Conservation (phyloP, 1,140 invertebrate species). For the Belonocnema kinseyi region DNA sequence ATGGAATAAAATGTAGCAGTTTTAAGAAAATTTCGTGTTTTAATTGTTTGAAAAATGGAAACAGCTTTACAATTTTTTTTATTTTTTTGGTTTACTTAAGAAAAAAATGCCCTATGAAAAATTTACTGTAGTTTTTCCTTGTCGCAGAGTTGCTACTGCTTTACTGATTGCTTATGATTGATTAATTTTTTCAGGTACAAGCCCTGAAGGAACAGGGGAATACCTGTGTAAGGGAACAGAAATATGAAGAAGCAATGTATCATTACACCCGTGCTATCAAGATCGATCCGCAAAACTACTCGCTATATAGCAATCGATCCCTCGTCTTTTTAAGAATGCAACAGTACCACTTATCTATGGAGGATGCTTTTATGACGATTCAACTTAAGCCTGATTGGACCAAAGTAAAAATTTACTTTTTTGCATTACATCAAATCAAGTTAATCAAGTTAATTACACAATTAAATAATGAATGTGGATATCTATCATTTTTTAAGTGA, state of each 20-base stretch:
- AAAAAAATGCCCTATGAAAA: too few relatives aligned
- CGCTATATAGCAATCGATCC: conserved; percentile 87
- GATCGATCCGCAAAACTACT: conserved; percentile 82
- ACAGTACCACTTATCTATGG: conserved; percentile 85
- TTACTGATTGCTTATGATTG: background rate
- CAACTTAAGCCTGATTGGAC: conserved; percentile 86
- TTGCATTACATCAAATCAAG: background rate
- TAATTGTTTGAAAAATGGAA: too few relatives aligned
- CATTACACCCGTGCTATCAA: conserved; percentile 90
- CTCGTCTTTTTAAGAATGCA: conserved; percentile 86
- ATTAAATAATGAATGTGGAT: conserved; percentile 18
- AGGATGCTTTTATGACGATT: conserved; percentile 87
- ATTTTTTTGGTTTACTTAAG: too few relatives aligned
- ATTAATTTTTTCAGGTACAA: conserved; percentile 68
- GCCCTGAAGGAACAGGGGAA: conserved; percentile 85
- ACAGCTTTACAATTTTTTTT: too few relatives aligned
- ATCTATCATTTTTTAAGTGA: conserved; percentile 33
- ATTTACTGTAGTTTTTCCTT: too few relatives aligned
- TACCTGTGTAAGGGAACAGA: conserved; percentile 83
- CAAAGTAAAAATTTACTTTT: conserved; percentile 78
- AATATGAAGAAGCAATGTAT: conserved; percentile 85
- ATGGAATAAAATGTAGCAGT: too few relatives aligned
- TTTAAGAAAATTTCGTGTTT: too few relatives aligned
- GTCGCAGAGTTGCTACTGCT: too few relatives aligned
- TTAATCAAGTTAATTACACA: conserved; percentile 2